Evolutionary conservation across 64 coral and sea anemone species (phyloP).

Genomic region (Catalaphyllia jardinei): DNA sequence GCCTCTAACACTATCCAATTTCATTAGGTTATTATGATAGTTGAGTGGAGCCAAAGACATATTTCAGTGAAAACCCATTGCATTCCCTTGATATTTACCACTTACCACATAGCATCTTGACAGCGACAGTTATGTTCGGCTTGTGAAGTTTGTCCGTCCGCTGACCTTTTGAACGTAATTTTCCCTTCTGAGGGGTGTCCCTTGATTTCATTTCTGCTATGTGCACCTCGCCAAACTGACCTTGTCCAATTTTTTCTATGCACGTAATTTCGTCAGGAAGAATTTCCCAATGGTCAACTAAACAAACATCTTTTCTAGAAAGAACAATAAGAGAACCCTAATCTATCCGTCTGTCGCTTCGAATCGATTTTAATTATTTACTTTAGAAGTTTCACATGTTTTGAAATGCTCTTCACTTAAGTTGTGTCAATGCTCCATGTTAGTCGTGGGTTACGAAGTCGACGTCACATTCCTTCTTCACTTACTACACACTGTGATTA

Average conservation of each 20-base stretch:
- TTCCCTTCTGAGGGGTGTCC: neutral
- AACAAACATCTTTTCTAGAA: neutral
- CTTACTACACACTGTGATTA: too few relatives aligned
- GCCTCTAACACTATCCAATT: too few relatives aligned
- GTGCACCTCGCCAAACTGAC: conserved; percentile 1
- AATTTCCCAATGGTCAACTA: neutral
- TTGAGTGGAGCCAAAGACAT: too few relatives aligned
- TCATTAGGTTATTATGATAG: too few relatives aligned
- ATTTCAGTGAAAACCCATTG: neutral
- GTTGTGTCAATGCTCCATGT: too few relatives aligned
- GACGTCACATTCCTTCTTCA: too few relatives aligned
- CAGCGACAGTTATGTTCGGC: neutral
- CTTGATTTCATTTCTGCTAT: neutral
- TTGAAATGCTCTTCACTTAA: too few relatives aligned
- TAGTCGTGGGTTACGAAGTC: too few relatives aligned
- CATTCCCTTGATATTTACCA: neutral
- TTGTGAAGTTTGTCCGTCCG: neutral
- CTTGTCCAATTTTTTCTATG: neutral
- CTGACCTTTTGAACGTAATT: neutral
- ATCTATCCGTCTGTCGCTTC: too few relatives aligned
- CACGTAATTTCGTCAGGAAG: neutral
- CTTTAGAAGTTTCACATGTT: too few relatives aligned
- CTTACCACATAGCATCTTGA: neutral
- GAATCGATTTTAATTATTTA: too few relatives aligned
- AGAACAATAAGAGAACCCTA: neutral